phyloP scores from a whole-genome alignment of 2,797 vertebrate genomes.

The Denticeps clupeoides region DNA sequence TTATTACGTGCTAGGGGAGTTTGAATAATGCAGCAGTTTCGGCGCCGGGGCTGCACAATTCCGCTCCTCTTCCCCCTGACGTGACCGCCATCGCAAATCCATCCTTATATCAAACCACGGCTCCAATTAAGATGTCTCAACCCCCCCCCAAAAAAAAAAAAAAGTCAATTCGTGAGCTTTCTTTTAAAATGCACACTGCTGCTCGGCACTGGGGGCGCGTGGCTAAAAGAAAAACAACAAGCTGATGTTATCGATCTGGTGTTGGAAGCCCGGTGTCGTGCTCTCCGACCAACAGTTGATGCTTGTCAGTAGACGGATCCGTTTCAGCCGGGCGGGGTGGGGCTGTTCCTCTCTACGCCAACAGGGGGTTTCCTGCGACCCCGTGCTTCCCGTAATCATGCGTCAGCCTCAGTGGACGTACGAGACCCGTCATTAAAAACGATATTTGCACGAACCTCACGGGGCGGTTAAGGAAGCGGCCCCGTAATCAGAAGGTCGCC shows the following conservation, averaged over 20 bases:
- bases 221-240: no score
- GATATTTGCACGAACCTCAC: no score
- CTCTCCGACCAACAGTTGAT: constrained; percentile 23
- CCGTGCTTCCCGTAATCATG: no score
- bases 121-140: constrained; percentile 5
- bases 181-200: no score
- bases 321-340: not conserved
- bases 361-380: no score
- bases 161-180: not conserved
- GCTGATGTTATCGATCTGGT: constrained; percentile 30
- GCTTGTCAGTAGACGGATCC: constrained; percentile 25
- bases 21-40: constrained; percentile 36
- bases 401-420: no score
- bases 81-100: constrained; percentile 3
- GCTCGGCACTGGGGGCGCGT: no score
- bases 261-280: constrained; percentile 31
- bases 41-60: not conserved
- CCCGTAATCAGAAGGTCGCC: no score
- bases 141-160: not conserved
- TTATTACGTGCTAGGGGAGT: constrained; percentile 34
- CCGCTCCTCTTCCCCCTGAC: not conserved
- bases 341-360: not conserved
- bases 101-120: constrained; percentile 4
- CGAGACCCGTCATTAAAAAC: no score
- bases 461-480: no score